Conservation (phyloP, 2,113 vertebrate genomes). For the Haemorhous mexicanus region DNA sequence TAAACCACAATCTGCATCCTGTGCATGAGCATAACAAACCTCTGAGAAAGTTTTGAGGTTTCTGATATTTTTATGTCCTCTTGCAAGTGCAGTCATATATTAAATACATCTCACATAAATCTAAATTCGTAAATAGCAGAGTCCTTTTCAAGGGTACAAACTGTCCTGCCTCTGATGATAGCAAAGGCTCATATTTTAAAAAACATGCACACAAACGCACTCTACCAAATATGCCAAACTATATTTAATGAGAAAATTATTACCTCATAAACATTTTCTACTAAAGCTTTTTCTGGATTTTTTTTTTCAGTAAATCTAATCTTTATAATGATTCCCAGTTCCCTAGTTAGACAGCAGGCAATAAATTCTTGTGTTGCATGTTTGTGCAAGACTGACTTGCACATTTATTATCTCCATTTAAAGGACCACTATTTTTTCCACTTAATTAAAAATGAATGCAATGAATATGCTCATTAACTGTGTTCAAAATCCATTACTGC, state of each 20-base stretch:
- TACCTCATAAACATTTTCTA: conserved; percentile 47
- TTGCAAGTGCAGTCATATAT: not conserved
- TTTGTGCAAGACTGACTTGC: conserved; percentile 45
- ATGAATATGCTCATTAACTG: conserved; percentile 34
- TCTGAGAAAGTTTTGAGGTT: not conserved
- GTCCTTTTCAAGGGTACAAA: not conserved
- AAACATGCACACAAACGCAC: not conserved
- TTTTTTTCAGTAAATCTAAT: conserved; percentile 35
- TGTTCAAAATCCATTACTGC: conserved; percentile 20
- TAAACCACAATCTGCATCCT: not conserved
- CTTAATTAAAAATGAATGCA: conserved; percentile 53
- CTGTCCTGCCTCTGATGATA: not conserved
- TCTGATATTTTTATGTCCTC: not conserved
- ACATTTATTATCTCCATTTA: conserved; percentile 57
- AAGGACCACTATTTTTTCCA: conserved; percentile 32
- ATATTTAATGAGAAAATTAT: conserved; percentile 14
- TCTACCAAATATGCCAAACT: not conserved
- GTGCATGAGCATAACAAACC: not conserved
- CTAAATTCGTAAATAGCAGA: not conserved
- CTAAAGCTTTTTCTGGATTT: conserved; percentile 24
- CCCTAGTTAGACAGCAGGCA: conserved; percentile 51
- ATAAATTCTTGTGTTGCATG: conserved; percentile 58
- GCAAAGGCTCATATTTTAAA: not conserved
- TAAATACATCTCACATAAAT: not conserved
- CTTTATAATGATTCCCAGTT: conserved; percentile 60